Conservation (phyloP, 2,888 invertebrate genomes). For the Platycheirus rosarum region DNA sequence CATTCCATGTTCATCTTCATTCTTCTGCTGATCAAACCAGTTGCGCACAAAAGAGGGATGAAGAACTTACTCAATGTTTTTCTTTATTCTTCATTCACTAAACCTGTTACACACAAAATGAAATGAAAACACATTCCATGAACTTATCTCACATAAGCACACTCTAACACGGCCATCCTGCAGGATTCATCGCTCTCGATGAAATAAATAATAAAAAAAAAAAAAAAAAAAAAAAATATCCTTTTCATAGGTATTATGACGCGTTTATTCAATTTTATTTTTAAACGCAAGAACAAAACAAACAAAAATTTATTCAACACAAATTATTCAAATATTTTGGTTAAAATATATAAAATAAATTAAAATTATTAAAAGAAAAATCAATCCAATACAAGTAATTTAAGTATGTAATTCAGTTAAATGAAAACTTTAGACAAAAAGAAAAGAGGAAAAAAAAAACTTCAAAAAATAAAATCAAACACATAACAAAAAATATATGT, state of each 20-base stretch:
- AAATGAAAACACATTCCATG: neutral
- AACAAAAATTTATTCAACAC: neutral
- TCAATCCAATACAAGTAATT: neutral
- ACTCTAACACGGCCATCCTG: constrained; percentile 26
- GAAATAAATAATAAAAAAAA: neutral
- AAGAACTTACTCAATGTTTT: neutral
- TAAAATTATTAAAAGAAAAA: neutral
- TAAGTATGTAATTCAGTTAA: neutral
- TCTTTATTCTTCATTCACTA: neutral
- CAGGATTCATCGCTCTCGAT: constrained; percentile 23
- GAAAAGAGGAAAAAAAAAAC: neutral
- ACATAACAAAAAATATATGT: neutral
- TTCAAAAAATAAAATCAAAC: neutral
- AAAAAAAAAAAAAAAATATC: neutral
- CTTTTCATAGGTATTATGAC: neutral
- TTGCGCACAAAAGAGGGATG: neutral
- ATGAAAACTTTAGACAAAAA: neutral
- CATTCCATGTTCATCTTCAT: neutral
- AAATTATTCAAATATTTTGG: neutral
- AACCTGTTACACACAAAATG: neutral
- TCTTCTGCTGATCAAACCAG: neutral
- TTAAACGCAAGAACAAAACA: neutral
- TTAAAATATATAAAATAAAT: neutral
- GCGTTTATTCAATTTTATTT: neutral
- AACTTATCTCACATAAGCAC: neutral